Conservation (phyloP, 2,888 invertebrate genomes). For the Chloroclystis v-ata region DNA sequence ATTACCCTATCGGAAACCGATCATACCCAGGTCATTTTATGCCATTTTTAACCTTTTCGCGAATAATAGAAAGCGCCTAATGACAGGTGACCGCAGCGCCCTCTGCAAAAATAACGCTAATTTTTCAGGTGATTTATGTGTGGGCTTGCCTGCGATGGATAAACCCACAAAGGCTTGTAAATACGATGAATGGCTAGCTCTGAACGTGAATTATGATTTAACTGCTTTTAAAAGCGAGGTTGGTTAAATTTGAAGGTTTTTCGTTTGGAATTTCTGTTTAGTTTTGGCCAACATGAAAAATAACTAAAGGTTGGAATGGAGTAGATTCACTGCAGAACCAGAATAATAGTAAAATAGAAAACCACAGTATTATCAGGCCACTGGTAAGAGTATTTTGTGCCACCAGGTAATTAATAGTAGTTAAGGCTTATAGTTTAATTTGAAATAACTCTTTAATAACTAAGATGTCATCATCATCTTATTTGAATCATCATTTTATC, state of each 20-base stretch:
- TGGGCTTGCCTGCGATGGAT: conserved; percentile 29
- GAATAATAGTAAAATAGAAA: no score
- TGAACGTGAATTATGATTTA: conserved; percentile 24
- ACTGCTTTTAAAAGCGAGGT: conserved; percentile 6
- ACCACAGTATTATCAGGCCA: no score
- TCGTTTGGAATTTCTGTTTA: not conserved
- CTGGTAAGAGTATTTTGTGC: no score
- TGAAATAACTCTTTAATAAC: no score
- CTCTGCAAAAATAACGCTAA: conserved; percentile 50
- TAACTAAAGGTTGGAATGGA: no score
- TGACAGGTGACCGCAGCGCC: conserved; percentile 15
- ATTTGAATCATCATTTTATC: no score
- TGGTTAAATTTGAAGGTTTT: not conserved
- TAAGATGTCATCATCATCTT: no score
- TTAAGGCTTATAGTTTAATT: no score
- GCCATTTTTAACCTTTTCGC: not conserved
- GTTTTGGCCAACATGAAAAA: not conserved
- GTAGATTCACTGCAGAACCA: no score
- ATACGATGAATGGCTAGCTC: conserved; percentile 49
- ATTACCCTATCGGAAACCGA: not conserved
- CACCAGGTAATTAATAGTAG: no score
- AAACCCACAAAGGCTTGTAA: conserved; percentile 46
- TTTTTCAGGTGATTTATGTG: conserved; percentile 59
- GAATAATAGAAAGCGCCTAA: conserved; percentile 7
- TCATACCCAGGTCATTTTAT: not conserved